These are phyloP conservation scores for Dryocosmus kuriphilus DNA, from an alignment of 2,888 invertebrate genomes.

Conservation along the genomic window DNA sequence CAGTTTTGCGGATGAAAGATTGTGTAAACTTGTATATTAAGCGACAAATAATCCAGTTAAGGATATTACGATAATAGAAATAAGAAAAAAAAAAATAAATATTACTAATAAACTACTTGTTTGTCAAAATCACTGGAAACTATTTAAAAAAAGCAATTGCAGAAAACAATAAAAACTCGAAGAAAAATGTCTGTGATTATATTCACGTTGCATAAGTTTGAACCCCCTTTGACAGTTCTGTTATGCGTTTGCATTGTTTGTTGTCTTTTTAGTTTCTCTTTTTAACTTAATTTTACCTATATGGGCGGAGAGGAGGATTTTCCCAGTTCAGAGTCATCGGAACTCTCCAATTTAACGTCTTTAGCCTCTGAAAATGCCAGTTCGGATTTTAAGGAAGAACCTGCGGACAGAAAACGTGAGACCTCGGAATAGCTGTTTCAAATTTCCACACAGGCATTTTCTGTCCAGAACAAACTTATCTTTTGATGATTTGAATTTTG, in stretches of 20 bases:
- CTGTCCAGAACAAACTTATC: neutral
- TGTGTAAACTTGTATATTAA: neutral
- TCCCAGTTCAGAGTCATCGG: constrained; percentile 62
- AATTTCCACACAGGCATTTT: neutral
- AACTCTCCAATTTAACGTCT: constrained; percentile 64
- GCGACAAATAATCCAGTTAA: neutral
- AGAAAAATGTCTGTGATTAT: neutral
- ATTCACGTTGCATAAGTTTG: neutral
- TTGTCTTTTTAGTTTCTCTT: constrained; percentile 52
- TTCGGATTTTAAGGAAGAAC: neutral
- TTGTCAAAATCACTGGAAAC: neutral
- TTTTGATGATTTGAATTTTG: neutral
- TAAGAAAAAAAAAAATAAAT: neutral
- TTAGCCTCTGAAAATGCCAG: constrained; percentile 36
- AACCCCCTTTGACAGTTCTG: constrained; percentile 59
- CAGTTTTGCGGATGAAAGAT: neutral
- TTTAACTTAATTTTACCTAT: constrained; percentile 36
- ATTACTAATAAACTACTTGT: neutral
- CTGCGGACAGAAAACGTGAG: neutral
- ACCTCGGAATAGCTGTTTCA: neutral
- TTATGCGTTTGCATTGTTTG: constrained; percentile 53
- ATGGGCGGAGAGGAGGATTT: constrained; percentile 62
- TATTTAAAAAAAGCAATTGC: constrained; percentile 1
- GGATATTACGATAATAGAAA: neutral
- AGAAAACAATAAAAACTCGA: neutral